Evolutionary conservation across 92 coral and sea anemone species (phyloP), one percentile per base, ranked within the genome.

Genomic region (Palythoa caribaeorum): DNA sequence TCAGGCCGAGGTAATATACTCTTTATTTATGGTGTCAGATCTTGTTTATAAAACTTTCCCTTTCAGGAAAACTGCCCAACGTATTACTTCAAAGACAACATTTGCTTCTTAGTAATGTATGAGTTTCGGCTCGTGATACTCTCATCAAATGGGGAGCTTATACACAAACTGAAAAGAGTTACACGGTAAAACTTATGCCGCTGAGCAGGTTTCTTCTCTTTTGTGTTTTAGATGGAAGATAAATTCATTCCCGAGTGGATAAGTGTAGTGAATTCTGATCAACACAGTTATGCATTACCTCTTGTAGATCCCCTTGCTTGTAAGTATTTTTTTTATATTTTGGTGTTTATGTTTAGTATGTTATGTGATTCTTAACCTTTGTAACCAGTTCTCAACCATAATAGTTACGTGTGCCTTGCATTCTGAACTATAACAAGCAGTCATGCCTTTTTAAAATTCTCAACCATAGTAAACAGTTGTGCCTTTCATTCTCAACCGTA

Each of bases 271-370:
- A 86, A 71, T 39, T 87, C 87, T 54, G 92, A 92, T 57, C 80
- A 86, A 4, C 89, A 86, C 28, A 95, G 95, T 3, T 77, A 91
- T 13, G 95, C 91, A 28, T 76, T 94, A 44, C 97, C 97, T 0
- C 97, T 94, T n/a, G 97, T 94, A 51, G 97, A 94, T 83, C 97
- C 97, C 28, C 90, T 94, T 12, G 97, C 97, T 80, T 90, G 97
- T 94, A 87, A 50, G 97, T 44, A 39, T 4, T 0, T 15, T 59
- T 59, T 59, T 57, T 44, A 0, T 44, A 6, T 44, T 9, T 4
- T 8, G 5, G 50, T 44, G 50, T 44, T 28, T 28, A 28, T 44
- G 50, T 44, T 44, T 44, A 8, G 6, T 44, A 28, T 28, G 28
- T 28, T 28, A 28, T 28, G 28, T 44, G 7, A 44, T 44, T 44